Conservation (phyloP, 1,140 invertebrate genomes). For the Drosophila nikananu region DNA sequence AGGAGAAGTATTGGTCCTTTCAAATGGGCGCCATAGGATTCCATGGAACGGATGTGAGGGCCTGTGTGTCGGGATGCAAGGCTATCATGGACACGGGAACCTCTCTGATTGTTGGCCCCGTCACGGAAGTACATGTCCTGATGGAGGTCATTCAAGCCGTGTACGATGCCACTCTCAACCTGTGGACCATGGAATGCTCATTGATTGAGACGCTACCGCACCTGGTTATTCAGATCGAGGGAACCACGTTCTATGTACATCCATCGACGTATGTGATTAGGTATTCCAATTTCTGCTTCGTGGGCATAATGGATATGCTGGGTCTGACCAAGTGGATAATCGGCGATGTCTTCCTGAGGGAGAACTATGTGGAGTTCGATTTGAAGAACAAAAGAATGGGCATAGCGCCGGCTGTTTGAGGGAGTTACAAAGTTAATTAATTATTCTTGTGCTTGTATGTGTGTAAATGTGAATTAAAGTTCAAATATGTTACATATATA, state of each 20-base stretch:
- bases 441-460: not conserved
- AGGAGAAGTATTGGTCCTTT: constrained; percentile 63
- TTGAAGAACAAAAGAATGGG: constrained; percentile 89
- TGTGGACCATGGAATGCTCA: constrained; percentile 21
- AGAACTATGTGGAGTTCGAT: constrained; percentile 90
- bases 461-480: not conserved
- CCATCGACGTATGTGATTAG: constrained; percentile 36
- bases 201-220: constrained; percentile 10
- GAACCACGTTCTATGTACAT: constrained; percentile 18
- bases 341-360: constrained; percentile 88
- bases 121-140: constrained; percentile 82
- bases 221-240: constrained; percentile 13
- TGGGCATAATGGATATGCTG: constrained; percentile 40
- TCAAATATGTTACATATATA: not conserved
- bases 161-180: constrained; percentile 14
- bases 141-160: constrained; percentile 36
- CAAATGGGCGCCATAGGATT: constrained; percentile 34
- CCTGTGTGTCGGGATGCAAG: constrained; percentile 84
- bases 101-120: constrained; percentile 90
- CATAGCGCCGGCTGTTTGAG: constrained; percentile 67
- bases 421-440: not conserved
- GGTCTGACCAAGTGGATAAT: constrained; percentile 46
- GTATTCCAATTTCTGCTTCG: constrained; percentile 18
- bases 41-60: not conserved
- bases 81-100: constrained; percentile 93